phyloP scores from a whole-genome alignment of 2,888 invertebrate genomes.

The Protodeltote pygarga region DNA sequence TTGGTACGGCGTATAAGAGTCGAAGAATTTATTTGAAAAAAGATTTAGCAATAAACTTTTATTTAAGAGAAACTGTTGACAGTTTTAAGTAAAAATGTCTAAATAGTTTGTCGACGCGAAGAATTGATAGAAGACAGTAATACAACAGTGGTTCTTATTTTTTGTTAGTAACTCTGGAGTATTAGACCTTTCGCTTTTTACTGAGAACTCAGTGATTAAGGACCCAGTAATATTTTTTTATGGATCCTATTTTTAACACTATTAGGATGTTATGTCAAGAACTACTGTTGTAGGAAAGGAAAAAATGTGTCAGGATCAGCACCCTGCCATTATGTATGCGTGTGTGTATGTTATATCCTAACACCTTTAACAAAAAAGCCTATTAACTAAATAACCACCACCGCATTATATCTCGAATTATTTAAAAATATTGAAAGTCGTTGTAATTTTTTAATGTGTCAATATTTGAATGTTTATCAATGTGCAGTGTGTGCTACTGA shows the following conservation, averaged over 20 bases:
- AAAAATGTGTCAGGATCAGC: constrained; percentile 55
- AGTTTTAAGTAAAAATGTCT: constrained; percentile 16
- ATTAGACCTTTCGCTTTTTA: too few species aligned
- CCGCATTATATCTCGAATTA: constrained; percentile 25
- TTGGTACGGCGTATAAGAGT: too few species aligned
- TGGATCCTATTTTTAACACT: too few species aligned
- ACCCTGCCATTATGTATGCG: constrained; percentile 42
- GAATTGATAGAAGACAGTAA: constrained; percentile 6
- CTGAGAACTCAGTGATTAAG: too few species aligned
- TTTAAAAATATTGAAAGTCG: constrained; percentile 29
- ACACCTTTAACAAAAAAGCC: constrained; percentile 37
- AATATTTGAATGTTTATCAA: constrained; percentile 16
- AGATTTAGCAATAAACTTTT: constrained; percentile 11
- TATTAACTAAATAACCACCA: constrained; percentile 41
- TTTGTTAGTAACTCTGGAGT: too few species aligned
- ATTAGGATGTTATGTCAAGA: constrained; percentile 30
- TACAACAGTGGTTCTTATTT: constrained; percentile 34
- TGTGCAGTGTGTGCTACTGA: constrained; percentile 27
- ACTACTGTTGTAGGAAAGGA: constrained; percentile 46
- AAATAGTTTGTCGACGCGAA: constrained; percentile 18
- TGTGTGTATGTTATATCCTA: constrained; percentile 44
- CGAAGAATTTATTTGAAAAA: constrained; percentile 16
- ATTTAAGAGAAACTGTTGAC: constrained; percentile 6
- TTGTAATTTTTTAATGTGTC: constrained; percentile 20
- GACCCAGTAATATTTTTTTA: too few species aligned